A percentile compares a stretch with the other conserved stretches of the same genome.
Conservation (phyloP, 2,113 vertebrate species). For the Tragelaphus buxtoni region DNA sequence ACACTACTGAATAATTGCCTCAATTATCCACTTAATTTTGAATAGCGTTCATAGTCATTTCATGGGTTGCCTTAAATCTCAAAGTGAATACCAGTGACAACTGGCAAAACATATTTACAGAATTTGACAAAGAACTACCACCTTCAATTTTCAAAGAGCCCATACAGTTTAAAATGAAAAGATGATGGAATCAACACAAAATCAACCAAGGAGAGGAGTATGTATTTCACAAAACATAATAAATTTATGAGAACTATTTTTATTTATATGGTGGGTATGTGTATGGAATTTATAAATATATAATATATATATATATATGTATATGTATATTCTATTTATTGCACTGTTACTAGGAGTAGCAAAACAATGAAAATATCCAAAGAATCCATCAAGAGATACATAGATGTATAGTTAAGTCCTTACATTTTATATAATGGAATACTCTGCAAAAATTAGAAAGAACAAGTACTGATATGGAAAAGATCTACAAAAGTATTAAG, state of each 20-base stretch:
- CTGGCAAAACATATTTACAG: conserved; percentile 51
- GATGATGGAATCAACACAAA: not conserved
- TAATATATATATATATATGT: too few species aligned
- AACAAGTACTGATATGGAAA: too few species aligned
- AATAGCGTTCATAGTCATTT: conserved; percentile 18
- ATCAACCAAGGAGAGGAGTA: not conserved
- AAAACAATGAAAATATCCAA: not conserved
- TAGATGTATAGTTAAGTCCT: too few species aligned
- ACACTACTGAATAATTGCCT: conserved; percentile 39
- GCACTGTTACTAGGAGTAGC: not conserved
- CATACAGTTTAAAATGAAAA: conserved; percentile 13
- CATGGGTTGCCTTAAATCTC: conserved; percentile 52
- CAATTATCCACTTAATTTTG: conserved; percentile 47
- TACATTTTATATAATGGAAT: too few species aligned
- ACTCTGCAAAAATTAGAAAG: too few species aligned
- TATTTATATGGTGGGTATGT: not conserved
- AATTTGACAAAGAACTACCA: conserved; percentile 38
- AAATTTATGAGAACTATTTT: not conserved
- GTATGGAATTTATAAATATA: not conserved
- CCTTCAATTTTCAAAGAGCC: conserved; percentile 17
- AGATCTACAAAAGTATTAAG: too few species aligned
- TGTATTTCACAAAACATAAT: not conserved
- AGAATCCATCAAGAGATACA: not conserved
- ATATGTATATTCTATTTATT: not conserved
- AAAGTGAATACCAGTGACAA: conserved; percentile 36